A percentile compares a stretch with the other conserved stretches of the same genome.
These are phyloP conservation scores for Subanguina moxae DNA, from an alignment of 1,140 invertebrate genomes.

Conservation along the genomic window DNA sequence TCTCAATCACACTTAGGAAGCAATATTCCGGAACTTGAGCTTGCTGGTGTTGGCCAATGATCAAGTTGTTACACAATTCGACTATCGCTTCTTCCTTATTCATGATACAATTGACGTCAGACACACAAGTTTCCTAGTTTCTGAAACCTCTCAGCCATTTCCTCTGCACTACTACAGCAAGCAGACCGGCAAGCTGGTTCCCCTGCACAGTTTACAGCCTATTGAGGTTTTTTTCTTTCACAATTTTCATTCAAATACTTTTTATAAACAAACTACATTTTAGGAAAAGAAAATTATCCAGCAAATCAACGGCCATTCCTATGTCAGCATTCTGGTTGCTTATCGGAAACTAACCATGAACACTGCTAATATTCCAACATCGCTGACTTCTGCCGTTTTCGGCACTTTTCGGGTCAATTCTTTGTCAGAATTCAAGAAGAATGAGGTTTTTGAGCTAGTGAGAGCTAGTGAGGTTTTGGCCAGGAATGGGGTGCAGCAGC, in stretches of 20 bases:
- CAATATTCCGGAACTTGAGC: constrained; percentile 4
- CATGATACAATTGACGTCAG: not conserved
- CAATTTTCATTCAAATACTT: not conserved
- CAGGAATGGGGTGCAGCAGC: not conserved
- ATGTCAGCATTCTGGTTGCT: not conserved
- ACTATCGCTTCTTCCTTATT: constrained; percentile 13
- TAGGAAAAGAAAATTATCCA: constrained; percentile 1
- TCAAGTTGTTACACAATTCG: not conserved
- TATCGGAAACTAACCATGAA: not conserved
- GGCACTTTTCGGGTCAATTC: not conserved
- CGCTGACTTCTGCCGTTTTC: not conserved
- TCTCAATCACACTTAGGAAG: not conserved
- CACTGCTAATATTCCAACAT: not conserved
- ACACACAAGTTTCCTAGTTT: constrained; percentile 5
- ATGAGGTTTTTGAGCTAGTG: not conserved
- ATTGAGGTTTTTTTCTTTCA: constrained; percentile 1
- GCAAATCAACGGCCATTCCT: not conserved
- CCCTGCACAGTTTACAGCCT: not conserved
- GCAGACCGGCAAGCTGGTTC: not conserved
- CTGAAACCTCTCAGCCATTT: not conserved
- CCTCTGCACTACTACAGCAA: constrained; percentile 7
- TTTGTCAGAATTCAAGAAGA: not conserved
- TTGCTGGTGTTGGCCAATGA: constrained; percentile 1
- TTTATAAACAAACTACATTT: not conserved
- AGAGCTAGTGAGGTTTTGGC: not conserved